phyloP scores from a whole-genome alignment of 2,888 invertebrate genomes.

The Perithous albicinctus region DNA sequence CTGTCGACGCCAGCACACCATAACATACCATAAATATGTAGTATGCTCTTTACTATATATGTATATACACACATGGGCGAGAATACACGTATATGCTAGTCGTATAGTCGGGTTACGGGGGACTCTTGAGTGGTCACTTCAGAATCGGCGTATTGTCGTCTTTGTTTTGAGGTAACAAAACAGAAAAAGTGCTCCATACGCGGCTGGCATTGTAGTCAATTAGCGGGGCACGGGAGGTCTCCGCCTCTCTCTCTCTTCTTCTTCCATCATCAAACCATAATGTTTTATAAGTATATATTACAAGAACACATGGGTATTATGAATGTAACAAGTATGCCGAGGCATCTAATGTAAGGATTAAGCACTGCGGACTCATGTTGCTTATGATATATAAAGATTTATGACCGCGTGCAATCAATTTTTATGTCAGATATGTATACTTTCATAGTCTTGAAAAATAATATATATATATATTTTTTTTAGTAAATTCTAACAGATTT shows the following conservation, averaged over 20 bases:
- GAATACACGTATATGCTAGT: not conserved
- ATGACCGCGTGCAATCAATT: conserved; percentile 53
- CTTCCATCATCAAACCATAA: conserved; percentile 13
- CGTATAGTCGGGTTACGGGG: conserved; percentile 42
- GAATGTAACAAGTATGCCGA: conserved; percentile 23
- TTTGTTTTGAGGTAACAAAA: conserved; percentile 85
- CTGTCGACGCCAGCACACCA: conserved; percentile 38
- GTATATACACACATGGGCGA: conserved; percentile 12
- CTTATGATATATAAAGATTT: not conserved
- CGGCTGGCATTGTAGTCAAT: conserved; percentile 82
- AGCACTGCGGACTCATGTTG: not conserved
- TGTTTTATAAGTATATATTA: conserved; percentile 24
- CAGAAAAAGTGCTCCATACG: conserved; percentile 83
- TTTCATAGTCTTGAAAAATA: no score
- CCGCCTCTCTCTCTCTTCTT: conserved; percentile 9
- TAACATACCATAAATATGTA: conserved; percentile 44
- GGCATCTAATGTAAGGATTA: not conserved
- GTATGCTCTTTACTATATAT: no score
- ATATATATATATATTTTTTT: no score
- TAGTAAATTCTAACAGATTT: no score
- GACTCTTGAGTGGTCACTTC: conserved; percentile 72
- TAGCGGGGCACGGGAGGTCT: conserved; percentile 73
- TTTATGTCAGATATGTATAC: not conserved
- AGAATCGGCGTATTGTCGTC: conserved; percentile 80
- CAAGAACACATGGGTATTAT: conserved; percentile 28